A percentile compares a stretch with the other conserved stretches of the same genome.
These are phyloP conservation scores for Nycticryphes semicollaris DNA, from an alignment of 2,113 vertebrate genomes.

Conservation along the genomic window DNA sequence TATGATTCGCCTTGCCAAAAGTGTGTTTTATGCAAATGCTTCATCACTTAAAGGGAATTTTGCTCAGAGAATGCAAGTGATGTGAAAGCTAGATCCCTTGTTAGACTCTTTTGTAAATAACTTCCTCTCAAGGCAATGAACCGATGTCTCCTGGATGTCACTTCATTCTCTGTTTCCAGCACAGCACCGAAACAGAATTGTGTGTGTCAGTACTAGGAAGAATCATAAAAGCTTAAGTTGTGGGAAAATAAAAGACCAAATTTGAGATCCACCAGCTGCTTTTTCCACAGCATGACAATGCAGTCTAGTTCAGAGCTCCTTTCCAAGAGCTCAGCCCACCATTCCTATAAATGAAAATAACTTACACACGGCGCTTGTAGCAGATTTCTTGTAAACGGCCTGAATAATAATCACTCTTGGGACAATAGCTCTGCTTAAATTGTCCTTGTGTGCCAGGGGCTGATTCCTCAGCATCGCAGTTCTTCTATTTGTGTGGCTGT, in stretches of 20 bases:
- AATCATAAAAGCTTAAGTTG: neutral
- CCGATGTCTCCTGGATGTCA: neutral
- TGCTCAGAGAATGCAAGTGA: neutral
- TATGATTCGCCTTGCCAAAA: neutral
- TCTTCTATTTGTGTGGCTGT: neutral
- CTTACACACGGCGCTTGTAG: neutral
- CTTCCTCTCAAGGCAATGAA: neutral
- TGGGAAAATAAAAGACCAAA: neutral
- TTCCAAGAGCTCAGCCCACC: neutral
- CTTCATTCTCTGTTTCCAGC: neutral
- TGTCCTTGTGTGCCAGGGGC: neutral
- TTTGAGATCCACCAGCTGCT: neutral
- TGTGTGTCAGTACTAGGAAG: neutral
- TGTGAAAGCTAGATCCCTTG: neutral
- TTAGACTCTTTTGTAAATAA: neutral
- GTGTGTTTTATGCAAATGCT: neutral
- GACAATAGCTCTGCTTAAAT: neutral
- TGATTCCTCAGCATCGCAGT: neutral
- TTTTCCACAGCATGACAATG: neutral
- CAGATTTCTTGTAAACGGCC: neutral
- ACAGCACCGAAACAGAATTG: neutral
- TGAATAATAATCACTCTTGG: constrained; percentile 21
- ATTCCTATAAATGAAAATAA: neutral
- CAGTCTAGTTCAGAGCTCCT: neutral
- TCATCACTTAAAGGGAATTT: neutral